phyloP scores from a whole-genome alignment of 2,797 vertebrate genomes.

The Paguma larvata region DNA sequence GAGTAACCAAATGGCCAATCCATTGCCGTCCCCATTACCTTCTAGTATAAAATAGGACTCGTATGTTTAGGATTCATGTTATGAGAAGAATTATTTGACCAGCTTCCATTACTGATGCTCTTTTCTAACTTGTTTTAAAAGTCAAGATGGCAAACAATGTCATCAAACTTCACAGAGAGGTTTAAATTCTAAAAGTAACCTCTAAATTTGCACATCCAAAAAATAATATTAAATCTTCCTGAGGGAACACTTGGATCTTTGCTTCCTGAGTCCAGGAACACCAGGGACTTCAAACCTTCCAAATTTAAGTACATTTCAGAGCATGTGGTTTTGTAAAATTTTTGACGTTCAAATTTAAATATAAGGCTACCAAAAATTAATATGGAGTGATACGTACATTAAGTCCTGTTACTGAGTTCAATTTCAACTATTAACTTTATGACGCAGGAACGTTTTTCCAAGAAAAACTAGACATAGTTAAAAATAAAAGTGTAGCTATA shows the following conservation, averaged over 20 bases:
- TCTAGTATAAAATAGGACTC: slow-evolving; percentile 8
- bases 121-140: slow-evolving; percentile 14
- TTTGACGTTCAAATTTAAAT: slow-evolving; percentile 53
- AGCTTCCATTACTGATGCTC: neutral
- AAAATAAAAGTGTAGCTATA: slow-evolving; percentile 71
- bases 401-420: neutral
- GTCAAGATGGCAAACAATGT: neutral
- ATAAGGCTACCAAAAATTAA: slow-evolving; percentile 37
- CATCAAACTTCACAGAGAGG: neutral
- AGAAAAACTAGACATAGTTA: slow-evolving; percentile 65
- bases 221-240: neutral
- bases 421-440: slow-evolving; percentile 24
- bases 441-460: slow-evolving; percentile 48
- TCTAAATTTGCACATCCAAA: neutral
- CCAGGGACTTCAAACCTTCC: neutral
- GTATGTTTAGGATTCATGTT: neutral
- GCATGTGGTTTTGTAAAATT: neutral
- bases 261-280: neutral
- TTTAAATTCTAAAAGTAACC: slow-evolving; percentile 29
- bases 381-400: neutral
- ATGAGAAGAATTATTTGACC: neutral
- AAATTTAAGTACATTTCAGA: slow-evolving; percentile 35
- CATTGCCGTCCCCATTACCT: neutral
- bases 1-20: neutral
- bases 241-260: neutral